A percentile compares a stretch with the other conserved stretches of the same genome.
phyloP scores from a whole-genome alignment of 2,797 vertebrate species.

The Epinephelus coioides region DNA sequence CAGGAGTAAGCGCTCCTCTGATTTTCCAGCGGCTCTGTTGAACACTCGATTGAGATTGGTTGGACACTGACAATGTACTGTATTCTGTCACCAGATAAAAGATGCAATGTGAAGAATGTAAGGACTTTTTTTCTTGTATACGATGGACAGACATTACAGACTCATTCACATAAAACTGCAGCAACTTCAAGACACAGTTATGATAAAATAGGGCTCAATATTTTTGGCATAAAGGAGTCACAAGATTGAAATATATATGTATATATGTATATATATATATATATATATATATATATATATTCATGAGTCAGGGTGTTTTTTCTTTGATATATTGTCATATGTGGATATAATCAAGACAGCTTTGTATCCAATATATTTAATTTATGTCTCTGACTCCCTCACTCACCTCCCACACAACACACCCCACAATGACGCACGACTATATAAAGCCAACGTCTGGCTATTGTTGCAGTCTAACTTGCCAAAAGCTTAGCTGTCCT shows the following conservation, averaged over 20 bases:
- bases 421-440: conserved; percentile 9
- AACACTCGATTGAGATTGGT: conserved; percentile 43
- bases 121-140: background rate
- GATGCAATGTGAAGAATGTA: background rate
- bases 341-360: background rate
- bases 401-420: conserved; percentile 21
- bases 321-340: background rate
- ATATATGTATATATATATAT: too few species aligned
- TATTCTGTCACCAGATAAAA: conserved; percentile 25
- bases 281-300: too few species aligned
- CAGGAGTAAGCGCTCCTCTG: conserved; percentile 47
- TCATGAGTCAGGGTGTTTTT: too few species aligned
- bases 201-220: background rate
- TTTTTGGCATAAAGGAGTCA: background rate
- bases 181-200: background rate
- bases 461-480: conserved; percentile 31
- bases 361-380: background rate
- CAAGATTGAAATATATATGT: too few species aligned
- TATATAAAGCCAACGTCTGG: conserved; percentile 15
- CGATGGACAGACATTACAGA: background rate
- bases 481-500: conserved; percentile 50
- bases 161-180: background rate
- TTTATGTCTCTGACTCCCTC: conserved; percentile 2
- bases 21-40: conserved; percentile 50
- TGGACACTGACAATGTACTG: conserved; percentile 25